Conservation (phyloP, 2,888 invertebrate genomes). For the Megaustenia siamemsis region DNA sequence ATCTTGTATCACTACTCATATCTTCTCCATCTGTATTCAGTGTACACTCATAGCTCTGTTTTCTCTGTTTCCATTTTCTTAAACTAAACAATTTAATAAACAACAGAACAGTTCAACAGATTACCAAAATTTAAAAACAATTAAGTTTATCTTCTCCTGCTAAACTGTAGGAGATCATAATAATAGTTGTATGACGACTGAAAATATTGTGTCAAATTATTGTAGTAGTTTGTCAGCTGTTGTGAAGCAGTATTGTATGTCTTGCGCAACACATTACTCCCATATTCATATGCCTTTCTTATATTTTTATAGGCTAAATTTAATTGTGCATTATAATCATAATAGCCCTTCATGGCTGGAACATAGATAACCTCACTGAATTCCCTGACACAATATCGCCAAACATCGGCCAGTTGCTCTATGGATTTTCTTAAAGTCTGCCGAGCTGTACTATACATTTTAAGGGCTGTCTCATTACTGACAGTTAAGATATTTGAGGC, state of each 20-base stretch:
- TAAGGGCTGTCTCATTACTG: slow-evolving; percentile 48
- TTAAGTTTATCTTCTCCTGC: not conserved
- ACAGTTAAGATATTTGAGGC: slow-evolving; percentile 50
- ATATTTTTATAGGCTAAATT: slow-evolving; percentile 57
- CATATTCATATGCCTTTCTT: slow-evolving; percentile 59
- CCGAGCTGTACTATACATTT: slow-evolving; percentile 48
- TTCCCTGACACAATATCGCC: slow-evolving; percentile 54
- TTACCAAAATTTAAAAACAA: not conserved
- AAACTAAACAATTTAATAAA: too few relatives aligned
- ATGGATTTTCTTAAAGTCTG: slow-evolving; percentile 54
- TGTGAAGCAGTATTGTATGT: slow-evolving; percentile 27
- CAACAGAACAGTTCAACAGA: too few relatives aligned
- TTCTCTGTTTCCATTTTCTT: too few relatives aligned
- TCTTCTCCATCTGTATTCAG: too few relatives aligned
- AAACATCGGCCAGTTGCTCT: slow-evolving; percentile 56
- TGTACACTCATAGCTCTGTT: too few relatives aligned
- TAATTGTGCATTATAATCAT: slow-evolving; percentile 49
- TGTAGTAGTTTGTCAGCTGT: slow-evolving; percentile 14
- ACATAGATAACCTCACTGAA: slow-evolving; percentile 55
- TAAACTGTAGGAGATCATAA: slow-evolving; percentile 35
- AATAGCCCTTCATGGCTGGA: slow-evolving; percentile 47
- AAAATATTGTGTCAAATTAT: slow-evolving; percentile 16
- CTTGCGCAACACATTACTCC: slow-evolving; percentile 29
- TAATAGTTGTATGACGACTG: slow-evolving; percentile 39
- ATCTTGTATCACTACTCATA: too few relatives aligned